phyloP scores from a whole-genome alignment of 1,140 invertebrate species.

The Sitophilus oryzae region DNA sequence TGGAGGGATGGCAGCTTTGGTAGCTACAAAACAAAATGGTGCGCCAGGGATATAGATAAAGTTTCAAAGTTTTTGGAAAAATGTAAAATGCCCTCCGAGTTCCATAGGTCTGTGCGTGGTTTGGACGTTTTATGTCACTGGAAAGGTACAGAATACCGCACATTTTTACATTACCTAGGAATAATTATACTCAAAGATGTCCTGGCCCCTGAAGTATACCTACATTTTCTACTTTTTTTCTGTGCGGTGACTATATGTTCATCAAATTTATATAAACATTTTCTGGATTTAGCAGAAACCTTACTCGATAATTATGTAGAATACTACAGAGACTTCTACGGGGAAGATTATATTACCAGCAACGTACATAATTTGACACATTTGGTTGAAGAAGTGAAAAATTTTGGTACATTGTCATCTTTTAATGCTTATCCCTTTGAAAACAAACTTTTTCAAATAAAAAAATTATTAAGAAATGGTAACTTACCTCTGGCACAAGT shows the following conservation, averaged over 20 bases:
- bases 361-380: constrained; percentile 32
- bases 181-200: constrained; percentile 28
- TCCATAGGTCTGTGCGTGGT: constrained; percentile 28
- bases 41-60: constrained; percentile 12
- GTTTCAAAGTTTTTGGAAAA: constrained; percentile 15
- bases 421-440: constrained; percentile 25
- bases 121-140: constrained; percentile 26
- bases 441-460: constrained; percentile 21
- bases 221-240: constrained; percentile 26
- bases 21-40: constrained; percentile 21
- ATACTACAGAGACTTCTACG: constrained; percentile 23
- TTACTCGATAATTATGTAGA: constrained; percentile 17
- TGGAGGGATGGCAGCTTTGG: constrained; percentile 29
- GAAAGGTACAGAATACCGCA: constrained; percentile 31
- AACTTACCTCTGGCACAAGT: constrained; percentile 28
- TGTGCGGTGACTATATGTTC: constrained; percentile 23
- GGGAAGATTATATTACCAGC: constrained; percentile 29
- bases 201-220: constrained; percentile 22
- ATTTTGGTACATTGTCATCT: constrained; percentile 26
- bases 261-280: constrained; percentile 18
- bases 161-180: constrained; percentile 28
- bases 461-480: constrained; percentile 25
- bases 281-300: constrained; percentile 18
- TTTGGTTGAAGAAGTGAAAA: constrained; percentile 31
- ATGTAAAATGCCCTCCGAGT: constrained; percentile 29